phyloP scores from a whole-genome alignment of 2,113 vertebrate genomes.

The Coreoperca whiteheadi region DNA sequence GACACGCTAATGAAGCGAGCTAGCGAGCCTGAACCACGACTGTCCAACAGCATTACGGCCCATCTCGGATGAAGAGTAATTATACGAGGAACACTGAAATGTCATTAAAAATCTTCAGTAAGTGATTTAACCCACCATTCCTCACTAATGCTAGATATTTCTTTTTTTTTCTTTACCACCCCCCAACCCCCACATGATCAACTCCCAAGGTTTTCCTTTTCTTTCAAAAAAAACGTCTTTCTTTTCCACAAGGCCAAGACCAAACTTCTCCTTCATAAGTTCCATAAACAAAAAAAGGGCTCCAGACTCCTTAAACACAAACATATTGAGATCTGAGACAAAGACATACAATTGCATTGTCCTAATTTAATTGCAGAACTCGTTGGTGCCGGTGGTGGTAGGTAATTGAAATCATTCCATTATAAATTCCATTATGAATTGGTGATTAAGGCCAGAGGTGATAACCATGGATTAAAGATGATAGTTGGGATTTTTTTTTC shows the following conservation, averaged over 20 bases:
- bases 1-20: conserved; percentile 99
- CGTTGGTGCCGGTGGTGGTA: conserved; percentile 84
- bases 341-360: conserved; percentile 65
- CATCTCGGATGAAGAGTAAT: conserved; percentile 99
- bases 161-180: conserved; percentile 41
- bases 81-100: conserved; percentile 99
- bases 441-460: conserved; percentile 95
- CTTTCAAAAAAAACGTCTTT: conserved; percentile 1
- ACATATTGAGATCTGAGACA: conserved; percentile 56
- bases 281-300: conserved; percentile 81
- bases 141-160: conserved; percentile 89
- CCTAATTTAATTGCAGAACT: conserved; percentile 74
- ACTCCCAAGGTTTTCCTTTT: conserved; percentile 50
- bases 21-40: conserved; percentile 99
- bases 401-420: conserved; percentile 99
- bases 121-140: conserved; percentile 99
- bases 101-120: conserved; percentile 99
- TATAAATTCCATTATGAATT: conserved; percentile 99
- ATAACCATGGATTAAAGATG: conserved; percentile 95
- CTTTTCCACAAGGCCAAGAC: conserved; percentile 79
- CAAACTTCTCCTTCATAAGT: conserved; percentile 90
- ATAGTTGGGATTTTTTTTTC: conserved; percentile 81
- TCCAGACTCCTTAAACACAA: conserved; percentile 30
- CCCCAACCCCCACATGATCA: conserved; percentile 50
- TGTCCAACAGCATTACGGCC: conserved; percentile 99